phyloP scores from a whole-genome alignment of 1,140 invertebrate species.

The Pogonognathellus flavescens region DNA sequence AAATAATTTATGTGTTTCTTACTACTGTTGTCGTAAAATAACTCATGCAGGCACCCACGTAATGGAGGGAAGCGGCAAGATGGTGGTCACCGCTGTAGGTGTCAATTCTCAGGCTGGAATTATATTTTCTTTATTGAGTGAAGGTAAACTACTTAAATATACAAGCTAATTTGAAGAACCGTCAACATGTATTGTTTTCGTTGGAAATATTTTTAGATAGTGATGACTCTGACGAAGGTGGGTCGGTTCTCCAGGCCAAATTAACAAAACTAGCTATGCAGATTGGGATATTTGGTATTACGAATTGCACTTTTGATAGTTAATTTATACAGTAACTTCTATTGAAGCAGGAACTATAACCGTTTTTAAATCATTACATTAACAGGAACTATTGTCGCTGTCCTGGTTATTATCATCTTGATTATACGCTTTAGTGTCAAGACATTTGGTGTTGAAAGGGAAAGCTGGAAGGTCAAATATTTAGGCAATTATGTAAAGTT shows the following conservation, averaged over 20 bases:
- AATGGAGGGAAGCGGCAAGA: constrained; percentile 79
- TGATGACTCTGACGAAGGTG: neutral
- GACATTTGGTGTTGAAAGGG: neutral
- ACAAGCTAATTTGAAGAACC: too few relatives aligned
- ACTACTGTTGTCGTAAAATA: too few relatives aligned
- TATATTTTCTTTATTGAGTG: constrained; percentile 76
- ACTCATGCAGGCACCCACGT: constrained; percentile 77
- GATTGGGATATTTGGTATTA: neutral
- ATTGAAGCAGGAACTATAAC: too few relatives aligned
- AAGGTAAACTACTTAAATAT: constrained; percentile 69
- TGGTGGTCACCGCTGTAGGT: constrained; percentile 78
- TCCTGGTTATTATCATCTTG: constrained; percentile 44
- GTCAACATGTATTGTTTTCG: too few relatives aligned
- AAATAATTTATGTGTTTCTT: neutral
- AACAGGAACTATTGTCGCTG: constrained; percentile 53
- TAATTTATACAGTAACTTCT: too few relatives aligned
- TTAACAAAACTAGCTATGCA: neutral
- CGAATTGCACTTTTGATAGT: too few relatives aligned
- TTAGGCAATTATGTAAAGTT: constrained; percentile 76
- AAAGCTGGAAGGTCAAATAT: constrained; percentile 62
- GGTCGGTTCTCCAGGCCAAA: neutral
- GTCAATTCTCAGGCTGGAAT: constrained; percentile 79
- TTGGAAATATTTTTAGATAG: neutral
- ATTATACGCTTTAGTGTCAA: constrained; percentile 15
- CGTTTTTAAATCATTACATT: constrained; percentile 23